These are phyloP conservation scores for Dichetophora obliterata DNA, from an alignment of 2,888 invertebrate species.

Conservation along the genomic window DNA sequence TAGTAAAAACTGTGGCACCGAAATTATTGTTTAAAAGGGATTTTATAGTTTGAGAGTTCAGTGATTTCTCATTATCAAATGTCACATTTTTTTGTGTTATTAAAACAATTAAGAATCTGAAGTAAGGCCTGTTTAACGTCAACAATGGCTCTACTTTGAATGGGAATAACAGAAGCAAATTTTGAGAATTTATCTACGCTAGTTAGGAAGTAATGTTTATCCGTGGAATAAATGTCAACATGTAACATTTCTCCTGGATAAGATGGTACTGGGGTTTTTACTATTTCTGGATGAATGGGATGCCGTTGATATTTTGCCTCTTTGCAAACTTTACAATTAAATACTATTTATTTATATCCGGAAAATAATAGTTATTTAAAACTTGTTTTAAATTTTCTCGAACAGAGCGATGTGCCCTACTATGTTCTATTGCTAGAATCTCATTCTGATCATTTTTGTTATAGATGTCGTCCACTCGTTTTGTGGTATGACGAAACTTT, in stretches of 20 bases:
- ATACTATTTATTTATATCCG: not conserved
- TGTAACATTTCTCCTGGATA: conserved; percentile 1
- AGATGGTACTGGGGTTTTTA: not conserved
- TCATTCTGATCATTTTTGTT: too few species aligned
- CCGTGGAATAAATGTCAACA: not conserved
- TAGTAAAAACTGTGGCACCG: conserved; percentile 19
- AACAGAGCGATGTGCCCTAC: too few species aligned
- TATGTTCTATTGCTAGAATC: too few species aligned
- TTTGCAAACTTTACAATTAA: not conserved
- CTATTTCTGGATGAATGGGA: conserved; percentile 27
- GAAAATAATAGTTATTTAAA: not conserved
- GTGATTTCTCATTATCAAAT: conserved; percentile 40
- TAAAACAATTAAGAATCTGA: conserved; percentile 27
- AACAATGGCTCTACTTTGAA: conserved; percentile 16
- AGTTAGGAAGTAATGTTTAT: not conserved
- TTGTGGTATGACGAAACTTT: too few species aligned
- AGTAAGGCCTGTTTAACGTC: conserved; percentile 38
- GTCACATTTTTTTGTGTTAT: conserved; percentile 39
- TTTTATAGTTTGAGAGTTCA: conserved; percentile 34
- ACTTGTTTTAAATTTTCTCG: not conserved
- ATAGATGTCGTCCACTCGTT: too few species aligned
- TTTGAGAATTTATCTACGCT: conserved; percentile 34
- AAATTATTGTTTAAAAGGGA: conserved; percentile 36
- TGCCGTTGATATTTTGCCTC: not conserved
- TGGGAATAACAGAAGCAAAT: conserved; percentile 33